Conservation (phyloP, 30 jellyfish, hydroid and myxozoan species). For the Nemopilema nomurai region DNA sequence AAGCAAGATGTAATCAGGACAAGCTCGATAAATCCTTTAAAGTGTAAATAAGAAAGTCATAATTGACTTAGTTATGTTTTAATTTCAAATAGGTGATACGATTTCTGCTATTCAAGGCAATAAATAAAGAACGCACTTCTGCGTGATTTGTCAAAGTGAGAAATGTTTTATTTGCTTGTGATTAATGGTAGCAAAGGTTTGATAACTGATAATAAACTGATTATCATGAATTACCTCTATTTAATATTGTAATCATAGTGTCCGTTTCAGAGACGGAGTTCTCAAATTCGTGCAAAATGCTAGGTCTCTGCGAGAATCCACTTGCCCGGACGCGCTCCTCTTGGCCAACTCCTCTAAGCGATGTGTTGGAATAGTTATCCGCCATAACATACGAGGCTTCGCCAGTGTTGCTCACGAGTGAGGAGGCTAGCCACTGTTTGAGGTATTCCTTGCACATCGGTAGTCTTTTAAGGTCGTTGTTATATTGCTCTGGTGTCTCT, state of each 20-base stretch:
- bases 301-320: slow-evolving; percentile 60
- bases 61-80: not conserved
- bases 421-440: slow-evolving; percentile 59
- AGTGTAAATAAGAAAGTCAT: not conserved
- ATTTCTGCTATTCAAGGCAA: not conserved
- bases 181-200: slow-evolving; percentile 7
- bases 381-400: slow-evolving; percentile 73
- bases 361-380: slow-evolving; percentile 45
- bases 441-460: slow-evolving; percentile 62
- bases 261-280: slow-evolving; percentile 76
- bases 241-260: slow-evolving; percentile 69
- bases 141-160: slow-evolving; percentile 23
- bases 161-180: slow-evolving; percentile 14
- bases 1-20: not conserved
- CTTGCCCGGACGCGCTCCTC: slow-evolving; percentile 60
- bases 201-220: slow-evolving; percentile 41
- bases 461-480: slow-evolving; percentile 64
- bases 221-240: slow-evolving; percentile 70
- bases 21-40: not conserved
- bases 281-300: slow-evolving; percentile 72
- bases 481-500: slow-evolving; percentile 64
- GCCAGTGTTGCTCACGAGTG: slow-evolving; percentile 33
- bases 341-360: slow-evolving; percentile 54
- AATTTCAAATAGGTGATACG: not conserved
- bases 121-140: not conserved